phyloP scores from a whole-genome alignment of 2,888 invertebrate genomes.

The Lasioglossum morio region DNA sequence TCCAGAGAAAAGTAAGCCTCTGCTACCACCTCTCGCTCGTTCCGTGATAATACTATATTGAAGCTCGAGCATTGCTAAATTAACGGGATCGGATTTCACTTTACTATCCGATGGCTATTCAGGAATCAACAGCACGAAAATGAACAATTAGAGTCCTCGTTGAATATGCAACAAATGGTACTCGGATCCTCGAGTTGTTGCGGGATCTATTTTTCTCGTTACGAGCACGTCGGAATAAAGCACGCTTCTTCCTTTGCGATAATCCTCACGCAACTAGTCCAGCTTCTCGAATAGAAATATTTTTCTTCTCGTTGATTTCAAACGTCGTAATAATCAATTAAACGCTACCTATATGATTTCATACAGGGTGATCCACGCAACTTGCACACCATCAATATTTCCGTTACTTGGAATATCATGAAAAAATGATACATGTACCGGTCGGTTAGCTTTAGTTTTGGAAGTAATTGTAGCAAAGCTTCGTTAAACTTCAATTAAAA shows the following conservation, averaged over 20 bases:
- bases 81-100: conserved; percentile 16
- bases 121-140: conserved; percentile 1
- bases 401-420: too few relatives aligned
- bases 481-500: too few relatives aligned
- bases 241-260: not conserved
- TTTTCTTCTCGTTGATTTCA: too few relatives aligned
- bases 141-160: not conserved
- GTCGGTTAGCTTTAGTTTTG: too few relatives aligned
- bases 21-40: not conserved
- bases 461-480: too few relatives aligned
- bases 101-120: not conserved
- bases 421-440: too few relatives aligned
- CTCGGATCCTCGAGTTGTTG: not conserved
- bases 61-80: conserved; percentile 16
- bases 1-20: conserved; percentile 21
- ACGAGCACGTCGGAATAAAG: not conserved
- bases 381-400: too few relatives aligned
- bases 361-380: too few relatives aligned
- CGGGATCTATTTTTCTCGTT: not conserved
- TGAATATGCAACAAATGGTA: conserved; percentile 12
- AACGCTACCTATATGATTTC: too few relatives aligned
- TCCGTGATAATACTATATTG: conserved; percentile 6
- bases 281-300: not conserved
- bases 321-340: too few relatives aligned
- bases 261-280: not conserved